Evolutionary conservation across 30 jellyfish, hydroid and myxozoan genomes (phyloP).

Genomic region (Cassiopea andromeda): DNA sequence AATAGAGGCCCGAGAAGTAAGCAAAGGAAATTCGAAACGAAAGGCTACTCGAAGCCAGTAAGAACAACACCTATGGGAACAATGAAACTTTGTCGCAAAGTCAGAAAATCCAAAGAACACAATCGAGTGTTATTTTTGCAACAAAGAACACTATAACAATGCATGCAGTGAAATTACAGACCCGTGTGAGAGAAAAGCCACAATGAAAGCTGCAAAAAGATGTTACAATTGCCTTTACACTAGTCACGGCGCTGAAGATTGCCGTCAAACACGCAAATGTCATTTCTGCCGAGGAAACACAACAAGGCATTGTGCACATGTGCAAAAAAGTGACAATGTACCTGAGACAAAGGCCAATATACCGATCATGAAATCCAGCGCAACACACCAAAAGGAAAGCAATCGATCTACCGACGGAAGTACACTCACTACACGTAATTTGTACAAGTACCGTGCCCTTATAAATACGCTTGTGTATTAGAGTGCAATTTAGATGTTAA

Average conservation of each 20-base stretch:
- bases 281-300: background rate
- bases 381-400: background rate
- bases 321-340: background rate
- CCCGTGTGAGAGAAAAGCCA: background rate
- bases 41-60: background rate
- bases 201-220: background rate
- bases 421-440: background rate
- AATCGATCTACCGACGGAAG: background rate
- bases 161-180: constrained; percentile 12
- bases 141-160: constrained; percentile 14
- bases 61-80: constrained; percentile 9
- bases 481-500: too few relatives aligned
- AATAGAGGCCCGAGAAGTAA: constrained; percentile 66
- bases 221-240: constrained; percentile 33
- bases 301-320: background rate
- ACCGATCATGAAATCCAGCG: background rate
- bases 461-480: too few relatives aligned
- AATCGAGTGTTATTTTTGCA: constrained; percentile 9
- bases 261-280: background rate
- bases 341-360: background rate
- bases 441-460: too few relatives aligned
- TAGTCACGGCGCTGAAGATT: background rate
- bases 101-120: background rate
- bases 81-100: constrained; percentile 7
- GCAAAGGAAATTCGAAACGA: background rate